Evolutionary conservation across 2,888 invertebrate species (phyloP), one percentile per base, ranked within the genome.

Genomic region (Drosophila macrospina): DNA sequence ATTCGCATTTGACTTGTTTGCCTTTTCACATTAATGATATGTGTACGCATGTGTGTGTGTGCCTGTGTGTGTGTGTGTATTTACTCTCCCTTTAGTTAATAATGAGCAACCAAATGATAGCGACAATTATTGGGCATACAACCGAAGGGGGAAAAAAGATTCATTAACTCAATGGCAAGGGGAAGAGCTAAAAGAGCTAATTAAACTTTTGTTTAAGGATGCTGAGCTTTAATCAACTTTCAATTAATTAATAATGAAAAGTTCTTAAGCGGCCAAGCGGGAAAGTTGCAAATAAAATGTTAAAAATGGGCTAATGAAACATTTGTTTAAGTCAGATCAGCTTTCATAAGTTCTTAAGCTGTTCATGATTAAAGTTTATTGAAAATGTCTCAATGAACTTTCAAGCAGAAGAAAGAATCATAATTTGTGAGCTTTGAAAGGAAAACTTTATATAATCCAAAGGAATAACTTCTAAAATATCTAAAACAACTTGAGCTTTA

Each of bases 1-100:
- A 80, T 71, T 75, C 54, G 54, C 68, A 55, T 48, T 70, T 52
- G 47, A 47, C 63, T 70, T 69, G 52, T 52, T 57, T 62, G 55
- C 30, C 62, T 51, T 56, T 20, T 20, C 20, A 20, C 2, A 20
- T 1, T 2, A 20, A 20, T 20, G 20, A 20, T 20, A 20, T 20
- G 3, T 20, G 20, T 20, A 20, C 1, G 20, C 3, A 3, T 3
- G 20, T 20, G 3, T 20, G 20, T 20, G 20, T 20, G 20, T 20
- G 20, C 20, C 1, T 20, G 20, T 20, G 41, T 20, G 20, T 20
- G 41, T 37, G 16, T 24, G 16, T 30, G 16, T 28, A 16, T 15
- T 39, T 62, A 28, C 62, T 24, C 28, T 20, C 13, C 51, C 26
- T 52, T 52, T 55, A 37, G 41, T 44, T 64, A 20, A 20, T 20